A percentile compares a stretch with the other conserved stretches of the same genome.
Evolutionary conservation across 2,888 invertebrate species (phyloP).

Genomic region (Agonum fuliginosum): DNA sequence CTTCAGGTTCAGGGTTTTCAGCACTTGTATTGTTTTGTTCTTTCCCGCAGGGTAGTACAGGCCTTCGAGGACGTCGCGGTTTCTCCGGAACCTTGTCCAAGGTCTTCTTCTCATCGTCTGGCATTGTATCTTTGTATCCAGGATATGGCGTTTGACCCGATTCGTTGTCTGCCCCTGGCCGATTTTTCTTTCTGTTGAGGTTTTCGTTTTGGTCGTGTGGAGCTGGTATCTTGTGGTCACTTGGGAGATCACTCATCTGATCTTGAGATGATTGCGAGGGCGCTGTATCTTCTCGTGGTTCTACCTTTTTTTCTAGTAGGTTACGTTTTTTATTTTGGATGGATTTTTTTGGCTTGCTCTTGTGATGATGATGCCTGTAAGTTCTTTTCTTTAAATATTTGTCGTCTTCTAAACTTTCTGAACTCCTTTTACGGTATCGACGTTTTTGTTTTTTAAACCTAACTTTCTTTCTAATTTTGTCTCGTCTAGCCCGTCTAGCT

Average conservation of each 20-base stretch:
- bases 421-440: background rate
- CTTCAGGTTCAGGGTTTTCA: background rate
- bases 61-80: background rate
- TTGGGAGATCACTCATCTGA: too few species aligned
- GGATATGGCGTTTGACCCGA: slow-evolving; percentile 15
- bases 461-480: background rate
- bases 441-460: background rate
- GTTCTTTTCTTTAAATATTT: background rate
- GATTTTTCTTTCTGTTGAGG: background rate
- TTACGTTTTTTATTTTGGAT: background rate
- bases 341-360: background rate
- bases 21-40: background rate
- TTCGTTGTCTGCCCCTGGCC: too few species aligned
- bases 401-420: background rate
- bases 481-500: background rate
- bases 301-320: background rate
- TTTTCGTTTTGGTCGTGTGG: background rate
- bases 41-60: background rate
- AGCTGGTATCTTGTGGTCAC: too few species aligned
- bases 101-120: background rate
- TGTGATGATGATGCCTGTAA: background rate
- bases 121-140: slow-evolving; percentile 1
- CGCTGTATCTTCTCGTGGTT: too few species aligned
- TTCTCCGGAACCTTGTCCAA: background rate
- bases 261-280: too few species aligned